A percentile compares a stretch with the other conserved stretches of the same genome.
phyloP scores from a whole-genome alignment of 1,140 invertebrate species.

The Xylocopa sonorina region DNA sequence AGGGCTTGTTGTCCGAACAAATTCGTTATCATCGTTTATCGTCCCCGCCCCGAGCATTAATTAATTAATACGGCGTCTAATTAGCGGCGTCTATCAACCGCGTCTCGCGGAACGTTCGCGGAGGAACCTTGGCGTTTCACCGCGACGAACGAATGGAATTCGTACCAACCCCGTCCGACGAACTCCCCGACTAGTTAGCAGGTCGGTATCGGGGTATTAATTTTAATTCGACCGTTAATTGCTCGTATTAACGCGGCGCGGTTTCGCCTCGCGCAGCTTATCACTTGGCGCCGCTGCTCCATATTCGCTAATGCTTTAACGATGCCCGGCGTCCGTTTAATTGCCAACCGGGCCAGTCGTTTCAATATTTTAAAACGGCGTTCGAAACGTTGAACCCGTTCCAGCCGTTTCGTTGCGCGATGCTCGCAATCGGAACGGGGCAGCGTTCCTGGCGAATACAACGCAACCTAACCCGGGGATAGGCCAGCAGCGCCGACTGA shows the following conservation, averaged over 20 bases:
- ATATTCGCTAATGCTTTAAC: conserved; percentile 4
- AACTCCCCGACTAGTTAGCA: too few relatives aligned
- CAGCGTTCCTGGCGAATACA: too few relatives aligned
- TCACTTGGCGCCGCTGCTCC: neutral
- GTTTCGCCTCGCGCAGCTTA: neutral
- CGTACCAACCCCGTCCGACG: neutral
- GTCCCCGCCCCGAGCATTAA: neutral
- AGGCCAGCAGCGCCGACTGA: neutral
- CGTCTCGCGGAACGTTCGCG: neutral
- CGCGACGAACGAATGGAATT: too few relatives aligned
- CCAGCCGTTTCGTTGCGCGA: too few relatives aligned
- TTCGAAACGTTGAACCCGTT: neutral
- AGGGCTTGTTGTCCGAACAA: neutral
- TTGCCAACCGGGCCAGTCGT: neutral
- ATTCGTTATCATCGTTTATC: neutral
- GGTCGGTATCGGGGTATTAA: neutral
- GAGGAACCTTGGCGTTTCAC: too few relatives aligned
- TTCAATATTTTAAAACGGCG: neutral
- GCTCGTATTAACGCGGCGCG: neutral
- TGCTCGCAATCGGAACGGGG: neutral
- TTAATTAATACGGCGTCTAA: neutral
- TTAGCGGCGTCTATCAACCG: neutral
- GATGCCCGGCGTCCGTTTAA: neutral
- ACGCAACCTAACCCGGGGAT: too few relatives aligned
- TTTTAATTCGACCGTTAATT: conserved; percentile 9